These are phyloP conservation scores for Aselliscus stoliczkanus DNA, from an alignment of 2,797 vertebrate species.

Conservation along the genomic window DNA sequence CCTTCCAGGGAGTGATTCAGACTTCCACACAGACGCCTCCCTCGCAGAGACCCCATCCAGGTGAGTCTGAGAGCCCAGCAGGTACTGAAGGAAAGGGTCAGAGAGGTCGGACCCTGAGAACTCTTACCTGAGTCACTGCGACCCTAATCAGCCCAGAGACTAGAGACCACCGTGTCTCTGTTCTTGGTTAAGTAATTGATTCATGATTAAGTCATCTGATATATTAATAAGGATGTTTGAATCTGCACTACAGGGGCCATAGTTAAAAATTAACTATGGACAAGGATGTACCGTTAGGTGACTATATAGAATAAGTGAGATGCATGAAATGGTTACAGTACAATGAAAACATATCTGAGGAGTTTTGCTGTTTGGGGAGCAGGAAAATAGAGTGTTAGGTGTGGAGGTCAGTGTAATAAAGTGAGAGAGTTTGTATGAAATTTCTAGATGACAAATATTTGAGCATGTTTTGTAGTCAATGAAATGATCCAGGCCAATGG, in stretches of 20 bases:
- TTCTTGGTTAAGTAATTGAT: not conserved
- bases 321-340: not conserved
- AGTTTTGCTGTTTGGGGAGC: not conserved
- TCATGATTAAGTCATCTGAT: not conserved
- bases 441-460: not conserved
- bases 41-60: no score
- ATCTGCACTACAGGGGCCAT: not conserved
- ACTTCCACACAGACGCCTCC: no score
- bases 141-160: no score
- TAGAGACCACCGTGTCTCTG: not conserved
- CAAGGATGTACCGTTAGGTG: not conserved
- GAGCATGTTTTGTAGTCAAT: not conserved
- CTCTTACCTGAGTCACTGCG: no score
- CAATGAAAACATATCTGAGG: not conserved
- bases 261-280: not conserved
- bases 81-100: no score
- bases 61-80: no score
- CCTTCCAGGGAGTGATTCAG: no score
- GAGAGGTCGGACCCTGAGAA: no score
- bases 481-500: not conserved
- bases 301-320: not conserved
- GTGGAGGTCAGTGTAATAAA: not conserved
- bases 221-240: not conserved
- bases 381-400: not conserved
- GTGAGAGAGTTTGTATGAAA: not conserved